Evolutionary conservation across 2,888 invertebrate genomes (phyloP), one percentile per base, ranked within the genome.

Genomic region (Pelosia muscerda): DNA sequence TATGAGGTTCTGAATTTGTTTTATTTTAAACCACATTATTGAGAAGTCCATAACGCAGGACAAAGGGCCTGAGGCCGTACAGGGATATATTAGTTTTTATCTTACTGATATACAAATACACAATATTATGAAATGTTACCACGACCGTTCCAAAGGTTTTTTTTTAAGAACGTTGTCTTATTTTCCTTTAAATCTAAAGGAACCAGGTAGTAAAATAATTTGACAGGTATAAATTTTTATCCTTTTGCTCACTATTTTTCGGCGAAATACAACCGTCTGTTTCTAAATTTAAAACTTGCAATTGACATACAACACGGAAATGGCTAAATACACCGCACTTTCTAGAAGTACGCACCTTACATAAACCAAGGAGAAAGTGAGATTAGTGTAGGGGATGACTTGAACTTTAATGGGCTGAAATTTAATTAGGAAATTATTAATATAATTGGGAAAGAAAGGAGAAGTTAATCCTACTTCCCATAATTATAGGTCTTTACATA

Each of bases 81-180:
- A n/a, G 9, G n/a, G 2, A n/a, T 9, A 2, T 9, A 49, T 49
- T n/a, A 49, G 49, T 8, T 19, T 42, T 49, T n/a, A n/a, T 49
- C 15, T 19, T 9, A 49, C 6, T n/a, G 49, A 49, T 49, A 49
- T 15, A n/a, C n/a, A 19, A 49, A 49, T 49, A 49, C 2, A 9
- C n/a, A 49, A n/a, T 49, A 49, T 49, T 49, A 49, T n/a, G 49
- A n/a, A 49, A 49, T 49, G n/a, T n/a, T n/a, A n/a, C n/a, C n/a
- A 49, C 19, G n/a, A 49, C n/a, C 8, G 9, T 49, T 49, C 49
- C n/a, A 49, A n/a, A 42, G 42, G 6, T 38, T 42, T 42, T 42
- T 42, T 42, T 19, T n/a, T n/a, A n/a, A 19, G 19, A 19, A 42
- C 42, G 42, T 42, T 31, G 31, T 15, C 42, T 42, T 42, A 42